phyloP scores from a whole-genome alignment of 2,113 vertebrate species.

The Scomber colias region DNA sequence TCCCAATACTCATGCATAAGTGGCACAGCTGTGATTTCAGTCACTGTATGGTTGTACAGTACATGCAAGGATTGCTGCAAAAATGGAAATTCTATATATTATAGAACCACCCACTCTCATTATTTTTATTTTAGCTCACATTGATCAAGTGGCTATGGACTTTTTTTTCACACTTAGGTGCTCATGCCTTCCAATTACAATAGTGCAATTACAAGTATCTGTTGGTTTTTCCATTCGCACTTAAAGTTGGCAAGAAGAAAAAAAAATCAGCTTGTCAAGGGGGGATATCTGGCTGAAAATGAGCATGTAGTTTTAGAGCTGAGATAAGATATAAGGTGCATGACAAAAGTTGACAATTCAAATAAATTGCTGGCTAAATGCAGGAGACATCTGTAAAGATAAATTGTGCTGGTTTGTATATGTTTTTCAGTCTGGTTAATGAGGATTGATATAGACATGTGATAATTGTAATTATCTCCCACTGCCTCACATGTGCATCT shows the following conservation, averaged over 20 bases:
- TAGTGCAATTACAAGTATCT: slow-evolving; percentile 72
- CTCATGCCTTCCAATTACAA: slow-evolving; percentile 69
- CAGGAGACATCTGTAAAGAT: slow-evolving; percentile 36
- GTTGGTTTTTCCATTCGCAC: slow-evolving; percentile 79
- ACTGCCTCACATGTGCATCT: slow-evolving; percentile 71
- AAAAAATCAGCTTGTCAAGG: slow-evolving; percentile 55
- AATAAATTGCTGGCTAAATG: slow-evolving; percentile 26
- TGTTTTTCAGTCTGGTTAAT: slow-evolving; percentile 74
- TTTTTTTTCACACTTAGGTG: slow-evolving; percentile 77
- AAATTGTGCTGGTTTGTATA: slow-evolving; percentile 37
- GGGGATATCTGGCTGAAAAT: slow-evolving; percentile 50
- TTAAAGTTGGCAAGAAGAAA: slow-evolving; percentile 66
- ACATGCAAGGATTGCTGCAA: slow-evolving; percentile 37
- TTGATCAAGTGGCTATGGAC: slow-evolving; percentile 57
- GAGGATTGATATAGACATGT: slow-evolving; percentile 78
- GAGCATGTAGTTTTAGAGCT: slow-evolving; percentile 36
- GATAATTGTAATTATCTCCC: slow-evolving; percentile 77
- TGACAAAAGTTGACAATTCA: slow-evolving; percentile 24
- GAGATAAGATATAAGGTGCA: slow-evolving; percentile 9
- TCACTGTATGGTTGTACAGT: slow-evolving; percentile 70
- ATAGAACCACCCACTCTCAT: slow-evolving; percentile 67
- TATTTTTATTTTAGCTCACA: slow-evolving; percentile 77
- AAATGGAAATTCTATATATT: slow-evolving; percentile 73
- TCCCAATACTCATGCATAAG: slow-evolving; percentile 83
- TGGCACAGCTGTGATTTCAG: slow-evolving; percentile 79